These are phyloP conservation scores for Lagopus leucura DNA, from an alignment of 2,113 vertebrate genomes.

Conservation along the genomic window DNA sequence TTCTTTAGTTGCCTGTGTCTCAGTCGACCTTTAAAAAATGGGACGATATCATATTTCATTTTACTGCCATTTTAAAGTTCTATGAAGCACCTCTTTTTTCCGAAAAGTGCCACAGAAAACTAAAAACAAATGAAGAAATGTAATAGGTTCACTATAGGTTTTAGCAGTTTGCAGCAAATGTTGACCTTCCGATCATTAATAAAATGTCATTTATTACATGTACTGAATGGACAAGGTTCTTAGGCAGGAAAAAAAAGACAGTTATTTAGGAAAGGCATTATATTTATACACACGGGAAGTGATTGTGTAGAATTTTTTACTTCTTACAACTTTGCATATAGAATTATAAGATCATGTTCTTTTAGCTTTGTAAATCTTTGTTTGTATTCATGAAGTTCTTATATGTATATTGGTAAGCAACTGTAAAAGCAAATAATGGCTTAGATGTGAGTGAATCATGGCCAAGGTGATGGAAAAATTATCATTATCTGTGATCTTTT, in stretches of 20 bases:
- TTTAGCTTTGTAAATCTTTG: not conserved
- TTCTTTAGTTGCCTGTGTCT: not conserved
- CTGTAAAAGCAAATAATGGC: not conserved
- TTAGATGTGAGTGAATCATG: not conserved
- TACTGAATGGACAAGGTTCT: not conserved
- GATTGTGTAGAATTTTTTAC: not conserved
- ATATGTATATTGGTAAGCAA: not conserved
- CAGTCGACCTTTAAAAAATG: slow-evolving; percentile 2
- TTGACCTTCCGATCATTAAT: not conserved
- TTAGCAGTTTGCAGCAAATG: slow-evolving; percentile 9
- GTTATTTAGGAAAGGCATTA: not conserved
- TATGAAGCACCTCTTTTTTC: slow-evolving; percentile 4
- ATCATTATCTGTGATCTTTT: not conserved
- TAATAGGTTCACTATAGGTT: not conserved
- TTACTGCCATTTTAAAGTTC: slow-evolving; percentile 20
- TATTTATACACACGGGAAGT: not conserved
- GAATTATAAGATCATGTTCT: not conserved
- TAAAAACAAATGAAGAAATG: slow-evolving; percentile 15
- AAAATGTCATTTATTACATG: not conserved
- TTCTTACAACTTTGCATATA: not conserved
- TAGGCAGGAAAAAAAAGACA: not conserved
- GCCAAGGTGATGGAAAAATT: not conserved
- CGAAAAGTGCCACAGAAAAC: not conserved
- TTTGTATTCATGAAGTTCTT: not conserved
- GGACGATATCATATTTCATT: slow-evolving; percentile 52